These are phyloP conservation scores for Tauraco hartlaubi DNA, from an alignment of 2,797 vertebrate genomes.

Conservation along the genomic window DNA sequence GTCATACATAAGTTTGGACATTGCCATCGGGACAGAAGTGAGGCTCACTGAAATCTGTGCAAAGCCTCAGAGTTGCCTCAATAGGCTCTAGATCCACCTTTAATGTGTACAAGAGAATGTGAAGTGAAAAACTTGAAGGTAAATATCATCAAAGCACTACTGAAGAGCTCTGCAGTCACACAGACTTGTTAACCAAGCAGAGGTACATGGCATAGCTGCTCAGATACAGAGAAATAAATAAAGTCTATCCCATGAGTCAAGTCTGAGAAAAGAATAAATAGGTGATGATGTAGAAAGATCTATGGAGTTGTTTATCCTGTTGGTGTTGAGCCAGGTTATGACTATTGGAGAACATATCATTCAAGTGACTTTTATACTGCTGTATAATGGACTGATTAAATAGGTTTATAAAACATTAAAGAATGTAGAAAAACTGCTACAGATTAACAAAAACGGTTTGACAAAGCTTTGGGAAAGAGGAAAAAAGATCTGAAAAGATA, in stretches of 20 bases:
- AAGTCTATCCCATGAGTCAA: background rate
- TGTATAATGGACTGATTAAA: constrained; percentile 23
- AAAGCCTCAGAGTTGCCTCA: background rate
- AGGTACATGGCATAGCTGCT: background rate
- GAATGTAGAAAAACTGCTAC: background rate
- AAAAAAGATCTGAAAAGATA: background rate
- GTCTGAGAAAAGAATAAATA: constrained; percentile 7
- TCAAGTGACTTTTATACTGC: constrained; percentile 26
- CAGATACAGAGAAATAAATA: background rate
- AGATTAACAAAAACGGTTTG: background rate
- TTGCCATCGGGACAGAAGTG: background rate
- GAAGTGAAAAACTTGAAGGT: background rate
- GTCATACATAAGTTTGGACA: background rate
- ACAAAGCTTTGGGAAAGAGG: background rate
- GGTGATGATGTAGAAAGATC: constrained; percentile 2
- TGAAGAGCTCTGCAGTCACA: background rate
- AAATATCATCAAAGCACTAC: background rate
- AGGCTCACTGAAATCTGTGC: background rate
- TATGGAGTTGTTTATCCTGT: constrained; percentile 12
- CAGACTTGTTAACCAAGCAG: background rate
- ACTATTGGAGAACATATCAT: background rate
- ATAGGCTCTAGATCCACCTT: background rate
- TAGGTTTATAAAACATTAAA: constrained; percentile 16
- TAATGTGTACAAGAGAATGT: background rate
- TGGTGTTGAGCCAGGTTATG: background rate